Base-by-base conservation (phyloP, 2,888 invertebrate species). In the Lasiommata megera region DNA sequence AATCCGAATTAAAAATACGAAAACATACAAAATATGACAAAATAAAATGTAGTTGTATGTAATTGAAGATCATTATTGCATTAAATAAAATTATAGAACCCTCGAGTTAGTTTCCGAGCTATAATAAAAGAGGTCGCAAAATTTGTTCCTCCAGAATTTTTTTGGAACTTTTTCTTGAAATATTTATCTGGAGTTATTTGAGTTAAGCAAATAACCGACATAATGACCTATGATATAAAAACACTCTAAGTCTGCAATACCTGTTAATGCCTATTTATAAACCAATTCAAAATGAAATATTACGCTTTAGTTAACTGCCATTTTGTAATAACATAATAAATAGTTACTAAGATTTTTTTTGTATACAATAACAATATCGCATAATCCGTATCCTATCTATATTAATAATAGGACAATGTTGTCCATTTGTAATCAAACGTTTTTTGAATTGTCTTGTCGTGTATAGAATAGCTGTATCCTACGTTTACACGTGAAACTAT, bases 241-340 rank as follows among this genome's bases (percentile, higher is more conserved):
- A 2, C 7, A 29, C 28, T 44, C 1, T 7, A 41, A 11, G n/a
- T n/a, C n/a, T 17, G 31, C 3, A 48, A 36, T 37, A 37, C 1
- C 12, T 36, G 18, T 18, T 36, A 23, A 23, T 48, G 16, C 8
- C 6, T 44, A 9, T 5, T 44, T 9, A 28, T n/a, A 28, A 48
- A 17, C 47, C 31, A 53, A 37, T 43, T 16, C 29, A 46, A 17
- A 48, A 59, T 51, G 57, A 55, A 61, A 56, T 54, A 57, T 54
- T 64, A 64, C 58, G 64, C 66, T 66, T 63, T 58, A 63, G 62
- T 67, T 65, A 46, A 69, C 69, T 70, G 70, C 69, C 69, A 69
- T 67, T 66, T 69, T 68, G 46, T 56, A 63, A 58, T 64, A 64
- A 40, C 36, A 23, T 57, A 52, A 61, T 52, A 54, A n/a, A 60